These are phyloP conservation scores for Arctocebus calabarensis DNA, from an alignment of 2,797 vertebrate genomes.

Conservation along the genomic window DNA sequence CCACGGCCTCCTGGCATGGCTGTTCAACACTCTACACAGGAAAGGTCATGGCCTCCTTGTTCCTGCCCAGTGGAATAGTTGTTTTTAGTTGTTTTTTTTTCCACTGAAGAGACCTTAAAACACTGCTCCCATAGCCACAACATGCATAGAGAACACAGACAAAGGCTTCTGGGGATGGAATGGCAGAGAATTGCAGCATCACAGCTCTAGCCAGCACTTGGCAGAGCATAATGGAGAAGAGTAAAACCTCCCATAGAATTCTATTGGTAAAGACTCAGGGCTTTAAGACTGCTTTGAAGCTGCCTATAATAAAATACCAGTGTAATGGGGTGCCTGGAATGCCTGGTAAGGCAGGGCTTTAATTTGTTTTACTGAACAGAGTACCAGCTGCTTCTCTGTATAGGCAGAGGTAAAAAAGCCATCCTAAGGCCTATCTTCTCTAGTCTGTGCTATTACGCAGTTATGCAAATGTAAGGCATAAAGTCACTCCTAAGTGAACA, in stretches of 20 bases:
- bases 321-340: constrained; percentile 66
- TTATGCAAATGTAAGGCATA: constrained; percentile 59
- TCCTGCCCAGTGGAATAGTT: constrained; percentile 49
- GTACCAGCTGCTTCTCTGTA: constrained; percentile 75
- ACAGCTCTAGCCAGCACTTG: constrained; percentile 64
- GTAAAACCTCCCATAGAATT: constrained; percentile 65
- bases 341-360: constrained; percentile 65
- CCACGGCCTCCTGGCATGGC: neutral
- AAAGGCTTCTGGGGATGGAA: constrained; percentile 51
- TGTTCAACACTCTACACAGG: neutral
- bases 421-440: constrained; percentile 32
- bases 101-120: constrained; percentile 62
- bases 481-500: constrained; percentile 58
- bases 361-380: constrained; percentile 77
- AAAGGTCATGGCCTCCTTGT: constrained; percentile 52
- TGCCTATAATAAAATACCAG: constrained; percentile 68
- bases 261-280: constrained; percentile 69
- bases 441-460: constrained; percentile 7
- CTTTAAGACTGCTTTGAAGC: constrained; percentile 74
- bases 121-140: neutral
- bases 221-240: constrained; percentile 52
- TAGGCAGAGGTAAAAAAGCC: constrained; percentile 72
- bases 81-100: neutral
- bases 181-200: constrained; percentile 56
- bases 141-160: constrained; percentile 45